phyloP scores from a whole-genome alignment of 2,888 invertebrate species.

The Sepiola atlantica region DNA sequence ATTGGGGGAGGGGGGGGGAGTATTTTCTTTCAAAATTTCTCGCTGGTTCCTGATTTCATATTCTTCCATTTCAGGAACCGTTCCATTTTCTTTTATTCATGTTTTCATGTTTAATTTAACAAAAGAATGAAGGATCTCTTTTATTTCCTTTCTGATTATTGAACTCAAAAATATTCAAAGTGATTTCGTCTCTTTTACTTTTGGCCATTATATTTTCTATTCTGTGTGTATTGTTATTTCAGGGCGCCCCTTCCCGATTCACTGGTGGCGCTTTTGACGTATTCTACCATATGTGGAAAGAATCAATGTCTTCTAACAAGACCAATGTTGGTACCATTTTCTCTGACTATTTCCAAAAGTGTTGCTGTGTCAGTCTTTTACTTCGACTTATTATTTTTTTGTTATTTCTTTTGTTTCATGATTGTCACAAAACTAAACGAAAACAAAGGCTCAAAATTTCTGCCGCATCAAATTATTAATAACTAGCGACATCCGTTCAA shows the following conservation, averaged over 20 bases:
- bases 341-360: background rate
- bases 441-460: no score
- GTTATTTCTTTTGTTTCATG: background rate
- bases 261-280: constrained; percentile 32
- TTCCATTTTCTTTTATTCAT: constrained; percentile 12
- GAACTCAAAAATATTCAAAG: constrained; percentile 5
- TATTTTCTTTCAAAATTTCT: no score
- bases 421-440: no score
- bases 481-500: no score
- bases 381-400: background rate
- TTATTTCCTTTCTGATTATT: background rate
- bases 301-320: constrained; percentile 20
- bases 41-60: no score
- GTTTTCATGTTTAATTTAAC: background rate
- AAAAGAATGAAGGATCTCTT: background rate
- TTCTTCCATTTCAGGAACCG: background rate
- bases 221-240: constrained; percentile 12
- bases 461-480: no score
- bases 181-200: background rate
- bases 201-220: background rate
- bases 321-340: constrained; percentile 32
- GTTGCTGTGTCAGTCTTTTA: constrained; percentile 32
- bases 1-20: no score
- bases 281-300: constrained; percentile 22
- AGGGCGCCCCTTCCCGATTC: constrained; percentile 14